These are phyloP conservation scores for Triops longicaudatus DNA, from an alignment of 1,140 invertebrate species.

Conservation along the genomic window DNA sequence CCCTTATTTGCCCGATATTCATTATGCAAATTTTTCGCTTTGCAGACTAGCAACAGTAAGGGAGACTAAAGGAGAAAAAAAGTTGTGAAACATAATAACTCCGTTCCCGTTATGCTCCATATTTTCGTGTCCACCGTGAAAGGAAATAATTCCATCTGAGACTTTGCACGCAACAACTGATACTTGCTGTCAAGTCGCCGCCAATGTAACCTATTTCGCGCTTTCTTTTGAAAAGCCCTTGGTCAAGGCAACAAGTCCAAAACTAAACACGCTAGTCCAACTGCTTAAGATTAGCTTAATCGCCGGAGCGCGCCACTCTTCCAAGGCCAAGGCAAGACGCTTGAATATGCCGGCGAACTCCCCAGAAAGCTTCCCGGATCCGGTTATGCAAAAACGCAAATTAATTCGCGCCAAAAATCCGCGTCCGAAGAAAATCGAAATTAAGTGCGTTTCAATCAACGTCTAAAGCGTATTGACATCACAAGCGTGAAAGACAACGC, in stretches of 20 bases:
- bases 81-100: background rate
- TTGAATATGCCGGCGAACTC: background rate
- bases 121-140: background rate
- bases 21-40: background rate
- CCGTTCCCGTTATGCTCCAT: background rate
- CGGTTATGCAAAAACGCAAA: background rate
- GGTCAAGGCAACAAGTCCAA: background rate
- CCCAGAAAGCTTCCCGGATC: background rate
- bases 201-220: background rate
- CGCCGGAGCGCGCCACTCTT: background rate
- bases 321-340: background rate
- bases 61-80: background rate
- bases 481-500: constrained; percentile 10
- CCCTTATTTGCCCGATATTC: background rate
- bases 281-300: background rate
- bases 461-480: background rate
- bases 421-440: background rate
- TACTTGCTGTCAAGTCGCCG: background rate
- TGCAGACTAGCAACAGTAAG: background rate
- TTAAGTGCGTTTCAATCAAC: background rate
- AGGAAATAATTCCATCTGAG: background rate
- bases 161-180: background rate
- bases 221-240: background rate
- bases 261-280: background rate
- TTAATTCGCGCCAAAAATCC: background rate